These are phyloP conservation scores for Aegotheles bennettii DNA, from an alignment of 2,113 vertebrate species.

Conservation along the genomic window DNA sequence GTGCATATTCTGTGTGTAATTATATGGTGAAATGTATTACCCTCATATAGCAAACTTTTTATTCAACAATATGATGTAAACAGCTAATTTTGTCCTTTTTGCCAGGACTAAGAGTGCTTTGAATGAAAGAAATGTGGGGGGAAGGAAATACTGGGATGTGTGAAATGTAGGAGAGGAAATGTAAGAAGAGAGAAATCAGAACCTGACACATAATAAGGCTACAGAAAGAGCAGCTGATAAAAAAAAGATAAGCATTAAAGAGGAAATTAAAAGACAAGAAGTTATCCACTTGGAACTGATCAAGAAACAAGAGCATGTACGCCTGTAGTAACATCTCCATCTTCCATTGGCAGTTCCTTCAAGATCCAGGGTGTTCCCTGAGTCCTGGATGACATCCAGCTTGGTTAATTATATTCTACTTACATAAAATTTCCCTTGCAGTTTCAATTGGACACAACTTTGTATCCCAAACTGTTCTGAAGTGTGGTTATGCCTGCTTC, in stretches of 20 bases:
- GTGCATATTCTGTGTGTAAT: not conserved
- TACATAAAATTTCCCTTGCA: conserved; percentile 49
- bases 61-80: conserved; percentile 1
- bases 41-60: not conserved
- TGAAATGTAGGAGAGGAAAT: conserved; percentile 57
- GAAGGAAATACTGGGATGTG: conserved; percentile 1
- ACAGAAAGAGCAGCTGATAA: conserved; percentile 37
- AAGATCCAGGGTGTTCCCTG: conserved; percentile 45
- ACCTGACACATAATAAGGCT: conserved; percentile 8
- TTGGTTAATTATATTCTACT: conserved; percentile 57
- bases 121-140: not conserved
- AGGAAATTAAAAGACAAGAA: conserved; percentile 51
- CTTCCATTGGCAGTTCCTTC: conserved; percentile 35
- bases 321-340: conserved; percentile 61
- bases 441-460: conserved; percentile 49
- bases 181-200: conserved; percentile 43
- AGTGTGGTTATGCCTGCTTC: not conserved
- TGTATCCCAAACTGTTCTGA: conserved; percentile 18
- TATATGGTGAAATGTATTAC: not conserved
- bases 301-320: conserved; percentile 20
- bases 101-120: not conserved
- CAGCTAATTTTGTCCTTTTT: conserved; percentile 32
- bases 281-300: conserved; percentile 44
- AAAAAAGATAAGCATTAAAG: conserved; percentile 42
- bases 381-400: conserved; percentile 55